These are phyloP conservation scores for Cryptus viduatorius DNA, from an alignment of 2,888 invertebrate species.

Conservation along the genomic window DNA sequence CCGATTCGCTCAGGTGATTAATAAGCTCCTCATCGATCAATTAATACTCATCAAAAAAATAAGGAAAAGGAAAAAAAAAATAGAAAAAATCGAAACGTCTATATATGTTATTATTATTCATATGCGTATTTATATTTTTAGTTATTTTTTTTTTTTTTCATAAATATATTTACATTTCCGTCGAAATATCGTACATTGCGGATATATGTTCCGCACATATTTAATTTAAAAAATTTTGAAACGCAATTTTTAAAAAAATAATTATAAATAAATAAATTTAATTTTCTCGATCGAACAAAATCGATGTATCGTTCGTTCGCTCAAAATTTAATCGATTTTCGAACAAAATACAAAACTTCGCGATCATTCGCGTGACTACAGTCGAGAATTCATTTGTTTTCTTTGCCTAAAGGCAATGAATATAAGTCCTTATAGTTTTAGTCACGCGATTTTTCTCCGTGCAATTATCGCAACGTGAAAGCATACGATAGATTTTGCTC, in stretches of 20 bases:
- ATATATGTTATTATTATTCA: too few relatives aligned
- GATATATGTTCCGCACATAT: too few relatives aligned
- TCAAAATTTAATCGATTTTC: neutral
- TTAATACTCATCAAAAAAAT: neutral
- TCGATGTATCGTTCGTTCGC: too few relatives aligned
- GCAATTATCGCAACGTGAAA: neutral
- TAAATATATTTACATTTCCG: too few relatives aligned
- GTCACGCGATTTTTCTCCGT: constrained; percentile 12
- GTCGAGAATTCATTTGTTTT: neutral
- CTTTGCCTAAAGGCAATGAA: neutral
- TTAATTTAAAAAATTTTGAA: too few relatives aligned
- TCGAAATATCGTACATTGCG: too few relatives aligned
- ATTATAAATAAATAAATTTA: too few relatives aligned
- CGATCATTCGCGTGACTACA: neutral
- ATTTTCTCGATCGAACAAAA: too few relatives aligned
- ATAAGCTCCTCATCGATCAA: neutral
- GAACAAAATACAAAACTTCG: neutral
- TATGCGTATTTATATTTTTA: neutral
- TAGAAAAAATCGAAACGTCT: too few relatives aligned
- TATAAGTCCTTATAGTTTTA: neutral
- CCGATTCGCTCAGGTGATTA: constrained; percentile 81
- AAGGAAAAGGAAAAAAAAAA: too few relatives aligned
- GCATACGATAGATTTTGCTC: neutral
- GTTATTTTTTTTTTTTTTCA: neutral
- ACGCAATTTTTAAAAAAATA: too few relatives aligned